Conservation (phyloP, 2,113 vertebrate genomes). For the Dendropsophus ebraccatus region DNA sequence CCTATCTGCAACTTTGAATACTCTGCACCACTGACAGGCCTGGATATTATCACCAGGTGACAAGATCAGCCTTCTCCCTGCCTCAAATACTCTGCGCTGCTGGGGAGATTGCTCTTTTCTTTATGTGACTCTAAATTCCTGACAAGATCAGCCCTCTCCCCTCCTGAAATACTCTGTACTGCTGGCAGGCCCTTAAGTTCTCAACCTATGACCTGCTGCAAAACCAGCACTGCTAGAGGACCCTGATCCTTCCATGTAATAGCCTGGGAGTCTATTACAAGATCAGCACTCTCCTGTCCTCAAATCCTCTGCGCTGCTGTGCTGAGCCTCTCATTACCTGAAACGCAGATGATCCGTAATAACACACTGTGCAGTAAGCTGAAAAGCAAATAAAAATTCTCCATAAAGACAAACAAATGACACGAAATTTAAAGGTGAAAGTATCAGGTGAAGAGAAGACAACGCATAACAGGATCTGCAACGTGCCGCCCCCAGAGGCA, state of each 20-base stretch:
- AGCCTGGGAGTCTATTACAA: too few species aligned
- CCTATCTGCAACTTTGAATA: too few species aligned
- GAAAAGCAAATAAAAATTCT: conserved; percentile 1
- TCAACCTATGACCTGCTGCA: too few species aligned
- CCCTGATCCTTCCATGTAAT: too few species aligned
- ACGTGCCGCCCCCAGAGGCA: not conserved
- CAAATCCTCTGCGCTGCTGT: not conserved
- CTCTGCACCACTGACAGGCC: too few species aligned
- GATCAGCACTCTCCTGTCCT: too few species aligned
- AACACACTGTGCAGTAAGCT: not conserved
- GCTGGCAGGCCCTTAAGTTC: too few species aligned
- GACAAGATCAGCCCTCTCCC: not conserved
- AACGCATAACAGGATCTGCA: too few species aligned
- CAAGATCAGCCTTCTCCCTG: not conserved
- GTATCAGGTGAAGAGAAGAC: too few species aligned
- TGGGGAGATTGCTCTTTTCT: not conserved
- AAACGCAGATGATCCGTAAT: not conserved
- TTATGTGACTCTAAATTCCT: not conserved
- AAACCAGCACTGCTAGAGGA: not conserved
- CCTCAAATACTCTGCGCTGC: not conserved
- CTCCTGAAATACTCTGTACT: too few species aligned
- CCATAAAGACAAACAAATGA: not conserved
- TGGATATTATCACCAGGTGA: too few species aligned
- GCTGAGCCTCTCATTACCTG: not conserved
- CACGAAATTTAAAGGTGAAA: not conserved